These are phyloP conservation scores for Phalacrocorax carbo DNA, from an alignment of 2,113 vertebrate species.

Conservation along the genomic window DNA sequence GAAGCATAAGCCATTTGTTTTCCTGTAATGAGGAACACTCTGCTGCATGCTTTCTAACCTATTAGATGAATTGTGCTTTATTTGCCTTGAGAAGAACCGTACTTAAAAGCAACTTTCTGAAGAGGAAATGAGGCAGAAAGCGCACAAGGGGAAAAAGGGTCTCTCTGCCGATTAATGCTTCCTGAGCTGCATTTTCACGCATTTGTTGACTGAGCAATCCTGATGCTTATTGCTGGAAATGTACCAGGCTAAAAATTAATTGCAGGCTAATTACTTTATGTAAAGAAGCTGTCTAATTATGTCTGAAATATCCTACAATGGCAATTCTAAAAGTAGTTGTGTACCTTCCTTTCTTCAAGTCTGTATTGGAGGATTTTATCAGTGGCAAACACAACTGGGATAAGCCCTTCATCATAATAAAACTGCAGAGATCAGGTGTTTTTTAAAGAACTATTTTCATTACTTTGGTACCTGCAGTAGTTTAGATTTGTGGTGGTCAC, in stretches of 20 bases:
- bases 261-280: neutral
- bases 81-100: constrained; percentile 34
- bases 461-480: neutral
- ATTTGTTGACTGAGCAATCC: neutral
- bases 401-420: neutral
- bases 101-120: constrained; percentile 24
- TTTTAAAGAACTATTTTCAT: neutral
- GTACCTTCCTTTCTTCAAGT: neutral
- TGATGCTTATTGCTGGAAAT: neutral
- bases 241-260: constrained; percentile 2
- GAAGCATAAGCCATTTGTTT: constrained; percentile 13
- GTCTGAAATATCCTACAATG: neutral
- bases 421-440: neutral
- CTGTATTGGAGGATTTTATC: neutral
- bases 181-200: neutral
- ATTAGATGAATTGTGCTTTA: constrained; percentile 53
- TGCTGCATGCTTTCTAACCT: neutral
- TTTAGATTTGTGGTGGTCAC: neutral
- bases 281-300: neutral
- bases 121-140: constrained; percentile 14
- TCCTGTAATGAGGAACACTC: neutral
- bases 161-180: neutral
- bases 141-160: neutral
- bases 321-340: neutral
- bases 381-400: neutral